Conservation (phyloP, 2,113 vertebrate genomes). For the Ceyx melanurus region DNA sequence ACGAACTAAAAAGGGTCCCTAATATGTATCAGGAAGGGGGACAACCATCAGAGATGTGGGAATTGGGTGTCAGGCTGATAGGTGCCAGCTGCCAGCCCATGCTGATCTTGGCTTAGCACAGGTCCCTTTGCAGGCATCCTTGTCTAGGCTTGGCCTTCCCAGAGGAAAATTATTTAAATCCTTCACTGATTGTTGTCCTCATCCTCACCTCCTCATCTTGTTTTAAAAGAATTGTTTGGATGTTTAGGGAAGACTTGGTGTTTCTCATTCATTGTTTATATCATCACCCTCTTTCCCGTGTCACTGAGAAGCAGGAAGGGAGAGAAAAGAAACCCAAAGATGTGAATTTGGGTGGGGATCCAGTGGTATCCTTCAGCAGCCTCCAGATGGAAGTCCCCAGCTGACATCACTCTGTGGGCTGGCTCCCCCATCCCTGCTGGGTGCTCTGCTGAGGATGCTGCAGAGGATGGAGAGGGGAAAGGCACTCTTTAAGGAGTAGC, state of each 20-base stretch:
- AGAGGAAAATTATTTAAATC: not conserved
- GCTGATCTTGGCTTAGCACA: not conserved
- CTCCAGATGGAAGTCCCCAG: not conserved
- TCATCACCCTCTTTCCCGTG: not conserved
- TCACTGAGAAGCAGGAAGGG: not conserved
- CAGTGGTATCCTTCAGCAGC: not conserved
- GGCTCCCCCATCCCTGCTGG: fast-evolving
- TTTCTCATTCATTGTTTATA: not conserved
- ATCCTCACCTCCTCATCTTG: fast-evolving
- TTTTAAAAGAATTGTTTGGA: not conserved
- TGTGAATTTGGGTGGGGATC: not conserved
- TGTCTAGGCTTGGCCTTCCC: not conserved
- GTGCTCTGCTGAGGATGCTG: not conserved
- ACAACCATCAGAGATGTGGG: not conserved
- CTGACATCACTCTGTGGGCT: not conserved
- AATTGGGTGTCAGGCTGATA: not conserved
- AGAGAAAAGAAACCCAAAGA: not conserved
- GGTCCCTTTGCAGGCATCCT: not conserved
- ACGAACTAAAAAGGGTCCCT: not conserved
- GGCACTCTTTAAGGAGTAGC: not conserved
- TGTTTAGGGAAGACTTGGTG: not conserved
- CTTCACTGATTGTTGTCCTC: not conserved
- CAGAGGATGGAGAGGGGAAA: not conserved
- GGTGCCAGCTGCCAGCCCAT: not conserved
- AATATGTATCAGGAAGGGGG: not conserved